Percentiles rank a stretch among this genome's conserved stretches.
Evolutionary conservation across 1,140 invertebrate genomes (phyloP).

Genomic region (Drusus annulatus): DNA sequence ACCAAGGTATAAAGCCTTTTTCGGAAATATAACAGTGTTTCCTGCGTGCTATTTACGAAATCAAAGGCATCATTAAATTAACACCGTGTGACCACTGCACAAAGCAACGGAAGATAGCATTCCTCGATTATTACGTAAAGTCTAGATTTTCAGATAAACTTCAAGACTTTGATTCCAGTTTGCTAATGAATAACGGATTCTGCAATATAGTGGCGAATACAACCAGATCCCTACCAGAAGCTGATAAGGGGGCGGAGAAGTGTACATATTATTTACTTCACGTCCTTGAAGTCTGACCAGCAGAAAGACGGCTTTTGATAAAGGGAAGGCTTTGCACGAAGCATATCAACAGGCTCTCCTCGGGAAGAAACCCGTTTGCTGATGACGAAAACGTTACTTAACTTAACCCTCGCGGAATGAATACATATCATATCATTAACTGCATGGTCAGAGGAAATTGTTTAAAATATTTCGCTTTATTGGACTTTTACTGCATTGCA

Average conservation of each 20-base stretch:
- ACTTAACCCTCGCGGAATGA: background rate
- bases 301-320: background rate
- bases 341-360: background rate
- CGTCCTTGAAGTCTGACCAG: background rate
- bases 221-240: background rate
- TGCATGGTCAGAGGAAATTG: background rate
- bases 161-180: slow-evolving; percentile 5
- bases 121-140: slow-evolving; percentile 9
- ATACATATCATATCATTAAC: background rate
- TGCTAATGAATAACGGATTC: slow-evolving; percentile 8
- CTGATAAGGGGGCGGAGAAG: background rate
- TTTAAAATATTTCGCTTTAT: background rate
- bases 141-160: background rate
- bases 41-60: too few species aligned
- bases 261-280: background rate
- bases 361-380: background rate
- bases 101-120: slow-evolving; percentile 1
- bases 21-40: too few species aligned
- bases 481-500: too few species aligned
- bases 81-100: background rate
- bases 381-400: slow-evolving; percentile 1
- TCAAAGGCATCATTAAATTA: background rate
- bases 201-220: background rate
- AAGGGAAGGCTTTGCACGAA: background rate
- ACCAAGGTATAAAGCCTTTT: too few species aligned